Evolutionary conservation across 2,113 vertebrate genomes (phyloP), one percentile per base, ranked within the genome.

Genomic region (Nerophis lumbriciformis): DNA sequence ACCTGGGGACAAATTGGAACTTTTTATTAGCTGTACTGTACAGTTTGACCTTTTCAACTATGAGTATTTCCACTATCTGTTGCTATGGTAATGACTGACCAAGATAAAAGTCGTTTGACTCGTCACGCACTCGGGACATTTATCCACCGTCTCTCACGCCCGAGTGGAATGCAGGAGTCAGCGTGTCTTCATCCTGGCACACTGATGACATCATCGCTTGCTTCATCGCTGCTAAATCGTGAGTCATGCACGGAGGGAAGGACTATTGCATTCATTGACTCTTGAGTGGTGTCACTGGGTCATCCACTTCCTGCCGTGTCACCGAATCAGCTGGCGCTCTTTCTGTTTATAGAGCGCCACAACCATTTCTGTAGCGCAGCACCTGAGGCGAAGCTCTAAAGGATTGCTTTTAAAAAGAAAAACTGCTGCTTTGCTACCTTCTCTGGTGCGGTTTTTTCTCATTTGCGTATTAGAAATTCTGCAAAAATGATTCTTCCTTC

Each of bases 271-370:
- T 72, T 66, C 45, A 45, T 63, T 53, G 28, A 58, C 50, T 50
- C 60, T 49, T 8, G 28, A 28, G 28, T 28, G 81, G 72, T 77
- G 72, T 75, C 79, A 84, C 39, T 80, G 65, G 69, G 76, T 75
- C 61, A 69, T 61, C 74, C 57, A 81, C 81, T 84, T 87, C 80
- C 83, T 81, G 74, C 66, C 64, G 35, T 59, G 65, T 79, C 59
- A 45, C 48, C 44, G 10, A 77, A 80, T 82, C 83, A 72, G 68
- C 44, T 45, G 44, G 45, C 61, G 51, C 64, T 68, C 28, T 38
- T 42, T 14, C n/a, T 78, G 47, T 79, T 65, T 77, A 59, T n/a
- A 70, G 36, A 55, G 28, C 28, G 28, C 53, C 42, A 12, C 10
- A 45, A 10, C 10, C 3, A 12, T 57, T 44, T 21, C 35, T 65